phyloP scores from a whole-genome alignment of 1,140 invertebrate species.

The Nasonia vitripennis region DNA sequence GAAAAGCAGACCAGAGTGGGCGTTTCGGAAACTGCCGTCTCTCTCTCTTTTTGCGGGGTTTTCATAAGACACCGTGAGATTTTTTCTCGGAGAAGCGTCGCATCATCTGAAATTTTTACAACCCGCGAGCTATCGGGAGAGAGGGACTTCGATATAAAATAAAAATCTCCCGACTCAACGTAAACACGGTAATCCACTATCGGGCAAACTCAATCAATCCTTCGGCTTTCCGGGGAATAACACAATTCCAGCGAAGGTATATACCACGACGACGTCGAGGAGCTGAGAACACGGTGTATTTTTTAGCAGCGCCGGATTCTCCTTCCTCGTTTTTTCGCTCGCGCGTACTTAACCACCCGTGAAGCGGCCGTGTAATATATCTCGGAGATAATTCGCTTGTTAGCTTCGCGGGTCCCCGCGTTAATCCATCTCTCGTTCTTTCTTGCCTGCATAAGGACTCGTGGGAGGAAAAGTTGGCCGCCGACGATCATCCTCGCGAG shows the following conservation, averaged over 20 bases:
- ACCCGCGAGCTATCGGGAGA: not conserved
- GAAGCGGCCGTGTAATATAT: conserved; percentile 66
- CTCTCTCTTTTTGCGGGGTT: no score
- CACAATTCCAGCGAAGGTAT: not conserved
- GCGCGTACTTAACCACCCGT: conserved; percentile 68
- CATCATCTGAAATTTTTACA: no score
- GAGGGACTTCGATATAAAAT: not conserved
- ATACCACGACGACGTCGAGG: no score
- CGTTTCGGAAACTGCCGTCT: conserved; percentile 57
- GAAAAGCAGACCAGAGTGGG: conserved; percentile 44
- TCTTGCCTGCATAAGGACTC: not conserved
- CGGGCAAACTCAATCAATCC: conserved; percentile 18
- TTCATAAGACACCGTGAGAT: no score
- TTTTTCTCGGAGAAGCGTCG: no score
- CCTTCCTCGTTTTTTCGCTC: conserved; percentile 43
- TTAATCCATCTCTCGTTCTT: conserved; percentile 62
- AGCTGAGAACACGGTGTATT: not conserved
- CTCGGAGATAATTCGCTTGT: conserved; percentile 69
- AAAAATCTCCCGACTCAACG: not conserved
- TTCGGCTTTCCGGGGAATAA: conserved; percentile 10
- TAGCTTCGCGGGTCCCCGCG: conserved; percentile 58
- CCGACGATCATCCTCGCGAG: not conserved
- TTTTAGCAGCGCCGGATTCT: conserved; percentile 5
- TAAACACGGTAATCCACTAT: not conserved
- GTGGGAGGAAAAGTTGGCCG: conserved; percentile 26